phyloP scores from a whole-genome alignment of 2,797 vertebrate genomes.

The Sebastes oblongus region DNA sequence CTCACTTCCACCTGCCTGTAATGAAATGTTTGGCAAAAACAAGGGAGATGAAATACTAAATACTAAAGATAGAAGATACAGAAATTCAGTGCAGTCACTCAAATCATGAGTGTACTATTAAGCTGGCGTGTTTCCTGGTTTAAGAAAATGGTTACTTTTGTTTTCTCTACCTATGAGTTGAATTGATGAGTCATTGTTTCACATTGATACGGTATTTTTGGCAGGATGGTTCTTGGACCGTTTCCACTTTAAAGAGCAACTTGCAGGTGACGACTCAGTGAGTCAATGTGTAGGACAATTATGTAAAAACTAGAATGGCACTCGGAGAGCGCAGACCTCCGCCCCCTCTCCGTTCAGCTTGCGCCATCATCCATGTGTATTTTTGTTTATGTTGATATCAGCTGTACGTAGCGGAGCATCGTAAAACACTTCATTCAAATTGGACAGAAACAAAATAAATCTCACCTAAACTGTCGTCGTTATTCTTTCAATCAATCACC shows the following conservation, averaged over 20 bases:
- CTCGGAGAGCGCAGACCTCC: no score
- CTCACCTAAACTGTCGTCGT: no score
- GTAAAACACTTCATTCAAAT: no score
- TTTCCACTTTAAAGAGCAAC: not conserved
- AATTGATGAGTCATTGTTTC: not conserved
- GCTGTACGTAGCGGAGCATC: no score
- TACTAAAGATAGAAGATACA: slow-evolving; percentile 6
- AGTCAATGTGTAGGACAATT: not conserved
- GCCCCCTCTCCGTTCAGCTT: no score
- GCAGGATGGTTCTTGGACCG: not conserved
- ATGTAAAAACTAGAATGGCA: not conserved
- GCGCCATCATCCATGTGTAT: no score
- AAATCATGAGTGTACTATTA: not conserved
- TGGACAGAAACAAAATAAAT: no score
- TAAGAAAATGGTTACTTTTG: not conserved
- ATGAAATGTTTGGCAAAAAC: slow-evolving; percentile 50
- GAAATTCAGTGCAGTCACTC: not conserved
- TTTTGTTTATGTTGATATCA: no score
- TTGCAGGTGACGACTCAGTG: not conserved
- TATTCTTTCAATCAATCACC: no score
- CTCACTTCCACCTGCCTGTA: slow-evolving; percentile 39
- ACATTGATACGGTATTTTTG: not conserved
- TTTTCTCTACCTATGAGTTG: not conserved
- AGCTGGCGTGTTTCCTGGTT: not conserved
- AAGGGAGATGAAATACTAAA: slow-evolving; percentile 25